phyloP scores from a whole-genome alignment of 2,113 vertebrate species.

The Nansenia antarctica region DNA sequence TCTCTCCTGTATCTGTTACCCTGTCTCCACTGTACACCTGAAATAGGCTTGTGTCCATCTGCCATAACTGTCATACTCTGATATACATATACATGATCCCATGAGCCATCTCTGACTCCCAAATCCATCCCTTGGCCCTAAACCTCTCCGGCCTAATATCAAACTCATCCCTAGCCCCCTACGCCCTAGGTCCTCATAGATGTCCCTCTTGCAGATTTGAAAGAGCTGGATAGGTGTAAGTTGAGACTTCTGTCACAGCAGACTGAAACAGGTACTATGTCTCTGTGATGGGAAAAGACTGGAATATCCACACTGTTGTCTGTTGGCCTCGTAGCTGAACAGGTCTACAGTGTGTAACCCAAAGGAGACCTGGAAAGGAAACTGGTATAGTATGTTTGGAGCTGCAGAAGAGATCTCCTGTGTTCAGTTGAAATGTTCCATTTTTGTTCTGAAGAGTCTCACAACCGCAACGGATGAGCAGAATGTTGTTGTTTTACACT shows the following conservation, averaged over 20 bases:
- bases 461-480: neutral
- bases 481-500: no score
- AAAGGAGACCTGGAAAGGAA: neutral
- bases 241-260: neutral
- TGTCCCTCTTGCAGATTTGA: neutral
- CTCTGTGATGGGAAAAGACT: neutral
- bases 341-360: neutral
- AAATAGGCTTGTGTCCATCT: no score
- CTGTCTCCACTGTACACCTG: no score
- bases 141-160: neutral
- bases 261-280: neutral
- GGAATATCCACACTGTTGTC: neutral
- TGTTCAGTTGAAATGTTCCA: neutral
- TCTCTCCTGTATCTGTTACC: no score
- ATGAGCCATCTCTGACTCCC: no score
- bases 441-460: neutral
- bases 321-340: neutral
- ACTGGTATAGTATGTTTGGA: neutral
- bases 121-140: no score
- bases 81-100: no score
- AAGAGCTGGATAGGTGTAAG: neutral
- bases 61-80: no score
- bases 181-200: neutral
- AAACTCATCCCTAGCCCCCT: neutral
- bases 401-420: neutral